Conservation (phyloP, 2,797 vertebrate genomes). For the Amblyopsis hoosieri region DNA sequence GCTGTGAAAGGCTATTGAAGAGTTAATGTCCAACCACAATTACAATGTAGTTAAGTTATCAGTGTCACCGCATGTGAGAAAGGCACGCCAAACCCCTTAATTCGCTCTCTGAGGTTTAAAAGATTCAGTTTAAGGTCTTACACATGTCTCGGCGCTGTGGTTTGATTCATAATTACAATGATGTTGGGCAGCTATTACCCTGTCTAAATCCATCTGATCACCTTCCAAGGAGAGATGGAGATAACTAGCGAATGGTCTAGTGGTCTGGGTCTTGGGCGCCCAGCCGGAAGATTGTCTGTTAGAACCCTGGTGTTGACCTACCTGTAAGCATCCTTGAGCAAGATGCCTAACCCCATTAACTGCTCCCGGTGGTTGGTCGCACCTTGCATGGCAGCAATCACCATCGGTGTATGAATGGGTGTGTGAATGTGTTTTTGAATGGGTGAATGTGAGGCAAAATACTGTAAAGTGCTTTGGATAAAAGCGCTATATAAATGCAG, state of each 20-base stretch:
- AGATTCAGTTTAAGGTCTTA: slow-evolving; percentile 29
- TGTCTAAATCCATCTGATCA: slow-evolving; percentile 15
- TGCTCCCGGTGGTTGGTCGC: too few species aligned
- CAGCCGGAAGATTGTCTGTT: too few species aligned
- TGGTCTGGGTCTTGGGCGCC: too few species aligned
- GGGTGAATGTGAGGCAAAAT: too few species aligned
- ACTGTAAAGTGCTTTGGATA: too few species aligned
- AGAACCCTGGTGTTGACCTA: too few species aligned
- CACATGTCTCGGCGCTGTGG: slow-evolving; percentile 12
- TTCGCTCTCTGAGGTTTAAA: slow-evolving; percentile 35
- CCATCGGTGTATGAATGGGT: too few species aligned
- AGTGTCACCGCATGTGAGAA: slow-evolving; percentile 30
- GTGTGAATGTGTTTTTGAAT: too few species aligned
- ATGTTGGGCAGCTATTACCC: slow-evolving; percentile 14
- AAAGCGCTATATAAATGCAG: too few species aligned
- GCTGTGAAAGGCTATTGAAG: slow-evolving; percentile 28
- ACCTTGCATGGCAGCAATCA: too few species aligned
- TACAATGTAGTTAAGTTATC: slow-evolving; percentile 43
- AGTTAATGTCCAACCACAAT: slow-evolving; percentile 41
- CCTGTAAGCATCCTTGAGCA: too few species aligned
- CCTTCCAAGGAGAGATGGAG: not conserved
- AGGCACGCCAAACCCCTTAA: slow-evolving; percentile 25
- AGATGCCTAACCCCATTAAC: too few species aligned
- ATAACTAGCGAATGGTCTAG: not conserved
- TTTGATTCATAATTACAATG: slow-evolving; percentile 19